Base-by-base conservation (phyloP, 1,140 invertebrate genomes). In the Bradynema listronoti region DNA sequence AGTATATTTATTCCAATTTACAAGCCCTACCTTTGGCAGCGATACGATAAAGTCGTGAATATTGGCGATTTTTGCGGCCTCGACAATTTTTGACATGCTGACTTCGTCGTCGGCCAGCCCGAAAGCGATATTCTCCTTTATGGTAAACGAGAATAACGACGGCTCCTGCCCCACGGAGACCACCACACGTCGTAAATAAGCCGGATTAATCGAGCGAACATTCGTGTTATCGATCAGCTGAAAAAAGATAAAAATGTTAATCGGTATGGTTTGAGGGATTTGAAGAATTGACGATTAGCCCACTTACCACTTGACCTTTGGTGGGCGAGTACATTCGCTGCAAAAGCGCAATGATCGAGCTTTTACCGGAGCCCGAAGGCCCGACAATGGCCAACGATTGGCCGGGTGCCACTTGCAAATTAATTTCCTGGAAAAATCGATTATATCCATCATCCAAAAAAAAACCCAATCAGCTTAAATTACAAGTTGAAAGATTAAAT, bases 291-390 rank as follows among this genome's bases (percentile, higher is more conserved):
- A 25, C 9, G 19, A 57, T 0, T 4, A 56, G 36, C 30, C 3
- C n/a, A n/a, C 24, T 7, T 51, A 73, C 71, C 9, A 78, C 73
- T 57, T 71, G 55, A 2, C 76, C 76, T 11, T 61, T 46, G 22
- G 59, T 68, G 24, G 78, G 67, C 41, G 79, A 77, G 65, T 82
- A 82, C 62, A 82, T 80, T 30, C 81, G 61, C 57, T 81, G 79
- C 24, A 82, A 58, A 25, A 82, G 62, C 19, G 76, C 68, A 9
- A 82, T 72, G 14, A 77, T 69, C 5, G 81, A 80, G 41, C 68
- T 73, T 47, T 76, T 76, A 11, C 75, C 73, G 16, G 61, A 73
- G 0, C 80, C 80, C 58, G 79, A 80, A 16, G 65, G 65, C 0
- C 80, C 80, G 14, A 81, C 80, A 16, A 81, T 61, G 25, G 80